Evolutionary conservation across 2,888 invertebrate species (phyloP), one percentile per base, ranked within the genome.

Genomic region (Eilema depressum): DNA sequence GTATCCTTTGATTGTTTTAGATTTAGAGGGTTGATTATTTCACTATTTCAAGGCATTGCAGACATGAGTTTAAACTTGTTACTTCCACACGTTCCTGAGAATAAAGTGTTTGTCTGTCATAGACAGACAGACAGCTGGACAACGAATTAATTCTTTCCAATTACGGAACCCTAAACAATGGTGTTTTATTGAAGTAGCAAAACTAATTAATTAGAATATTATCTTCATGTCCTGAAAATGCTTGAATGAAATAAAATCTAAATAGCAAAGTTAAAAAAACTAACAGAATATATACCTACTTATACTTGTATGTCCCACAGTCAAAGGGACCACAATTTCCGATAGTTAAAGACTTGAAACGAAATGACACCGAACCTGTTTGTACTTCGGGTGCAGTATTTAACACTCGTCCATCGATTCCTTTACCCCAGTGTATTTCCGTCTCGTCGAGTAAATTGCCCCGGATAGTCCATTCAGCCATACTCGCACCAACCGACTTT

Each of bases 381-480:
- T 76, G 74, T 74, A 74, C 63, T 73, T 67, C 73, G 61, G 77
- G 74, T 77, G 79, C 77, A 80, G 81, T 80, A 82, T 85, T 86
- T 84, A 83, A 80, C 79, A 81, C 80, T 80, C 78, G 84, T 83
- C 83, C 72, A 68, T 63, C 73, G 68, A 79, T 82, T 79, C 84
- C 82, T 84, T 83, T 84, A 73, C 71, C 76, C 72, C 74, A 70
- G 75, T 76, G 76, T 89, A 85, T 90, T 88, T 89, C 86, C 82
- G 85, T 86, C 83, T 81, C 85, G 82, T 86, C 86, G 82, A 78
- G 79, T 86, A 89, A 90, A 91, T 90, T 86, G 88, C 79, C 78
- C 83, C 80, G 85, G 89, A 90, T 89, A 86, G 86, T 79, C 85
- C 88, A 81, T 68, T 86, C 85, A 80, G 71, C 81, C 89, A 86